Base-by-base conservation (phyloP, 2,797 vertebrate species). In the Aplochiton taeniatus region DNA sequence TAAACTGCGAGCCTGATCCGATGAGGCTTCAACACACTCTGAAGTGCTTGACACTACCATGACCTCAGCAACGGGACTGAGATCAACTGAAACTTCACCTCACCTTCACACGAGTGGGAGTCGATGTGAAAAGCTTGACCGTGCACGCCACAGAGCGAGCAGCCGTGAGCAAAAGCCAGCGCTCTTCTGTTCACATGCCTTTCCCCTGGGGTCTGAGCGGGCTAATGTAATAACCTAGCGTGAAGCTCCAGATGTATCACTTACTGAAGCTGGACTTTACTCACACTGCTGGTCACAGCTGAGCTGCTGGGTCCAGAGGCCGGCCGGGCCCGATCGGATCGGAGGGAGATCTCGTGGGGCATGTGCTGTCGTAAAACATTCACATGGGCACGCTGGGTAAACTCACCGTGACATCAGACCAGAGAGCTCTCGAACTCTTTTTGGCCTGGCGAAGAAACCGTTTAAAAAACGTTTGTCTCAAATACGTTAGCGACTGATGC, bases 101-200 rank as follows among this genome's bases (percentile, higher is more conserved):
- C 19, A 55, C 13, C 12, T 4, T n/a, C 8, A 46, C 9, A 43
- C 5, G 42, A 31, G 82, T 79, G 74, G 81, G 83, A 81, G 83
- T 69, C 76, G 84, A 87, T 83, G 74, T 70, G 61, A 77, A 85
- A 84, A 85, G 71, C 79, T 83, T 18, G n/a, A 68, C 55, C 68
- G 66, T 65, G 0, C 9, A 41, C 12, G 12, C 41, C 18, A 20
- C 20, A 53, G 18, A 70, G 51, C 17, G 46, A 66, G 66, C 47
- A 53, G 71, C 58, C 69, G 60, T 69, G 54, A 69, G 59, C 61
- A 52, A 65, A 51, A 53, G 43, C 51, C 11, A 51, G 46, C 51
- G 13, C 11, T 20, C 51, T 63, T 19, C 52, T 17, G 45, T 70
- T 49, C 45, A 17, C 57, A 64, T 42, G 16, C 41, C 65, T 43